Evolutionary conservation across 2,888 invertebrate species (phyloP), one percentile per base, ranked within the genome.

Genomic region (Mystacides longicornis): DNA sequence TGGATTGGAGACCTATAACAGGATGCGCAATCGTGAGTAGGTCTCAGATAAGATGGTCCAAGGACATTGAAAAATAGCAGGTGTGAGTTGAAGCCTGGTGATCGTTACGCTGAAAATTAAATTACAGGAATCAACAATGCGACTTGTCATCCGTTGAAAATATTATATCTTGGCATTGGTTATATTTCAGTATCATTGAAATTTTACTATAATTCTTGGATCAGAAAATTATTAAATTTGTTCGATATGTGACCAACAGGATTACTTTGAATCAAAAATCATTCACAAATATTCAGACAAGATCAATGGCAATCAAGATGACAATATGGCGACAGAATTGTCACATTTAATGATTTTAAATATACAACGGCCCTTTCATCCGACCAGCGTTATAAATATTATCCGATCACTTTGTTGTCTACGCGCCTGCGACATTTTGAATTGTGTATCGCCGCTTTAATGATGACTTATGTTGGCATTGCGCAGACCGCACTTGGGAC

Each of bases 301-400:
- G 37, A 37, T 3, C 37, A 37, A 37, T 37, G 14, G 37, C 37
- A 37, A 14, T 16, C 5, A 5, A 14, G 7, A 37, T 37, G 37
- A 37, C 37, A 37, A 37, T 37, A 37, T 37, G 37, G 37, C 37
- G 37, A 37, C 37, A 37, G 14, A 14, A 37, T 37, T 37, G 37
- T 37, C 37, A 37, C 37, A 14, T 7, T 37, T 37, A 37, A 37
- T 37, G 37, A 37, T 16, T 14, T 37, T 37, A 37, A 37, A 37
- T 37, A 16, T 14, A 16, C 37, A n/a, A n/a, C n/a, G 14, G n/a
- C 16, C 37, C 16, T 37, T 37, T n/a, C 37, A 16, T 37, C 37
- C 37, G 37, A 37, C 3, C 7, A 14, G 37, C 14, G 3, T 37
- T 37, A 37, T 37, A 14, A 7, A 37, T 37, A 37, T 37, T 37